Conservation (phyloP, 2,113 vertebrate species). For the Hipposideros armiger region DNA sequence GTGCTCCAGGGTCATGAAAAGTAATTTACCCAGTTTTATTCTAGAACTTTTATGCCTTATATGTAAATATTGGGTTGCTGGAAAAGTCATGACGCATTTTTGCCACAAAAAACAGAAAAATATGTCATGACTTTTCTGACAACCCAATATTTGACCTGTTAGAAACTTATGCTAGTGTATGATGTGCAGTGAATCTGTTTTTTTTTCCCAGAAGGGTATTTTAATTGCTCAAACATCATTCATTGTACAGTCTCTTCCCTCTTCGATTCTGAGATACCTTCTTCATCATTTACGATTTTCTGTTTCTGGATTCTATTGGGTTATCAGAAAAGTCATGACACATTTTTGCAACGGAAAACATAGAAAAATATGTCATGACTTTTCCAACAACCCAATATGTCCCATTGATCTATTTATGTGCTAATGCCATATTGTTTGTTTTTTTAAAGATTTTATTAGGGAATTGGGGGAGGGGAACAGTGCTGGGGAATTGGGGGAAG, state of each 20-base stretch:
- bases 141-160: neutral
- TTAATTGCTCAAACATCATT: neutral
- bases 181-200: neutral
- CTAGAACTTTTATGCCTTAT: neutral
- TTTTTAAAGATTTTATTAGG: too few relatives aligned
- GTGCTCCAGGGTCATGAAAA: neutral
- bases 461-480: too few relatives aligned
- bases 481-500: too few relatives aligned
- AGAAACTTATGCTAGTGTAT: neutral
- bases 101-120: too few relatives aligned
- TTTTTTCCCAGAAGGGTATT: neutral
- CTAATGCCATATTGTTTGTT: accelerated
- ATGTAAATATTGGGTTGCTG: neutral
- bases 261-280: neutral
- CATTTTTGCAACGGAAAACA: too few relatives aligned
- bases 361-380: too few relatives aligned
- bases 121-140: too few relatives aligned
- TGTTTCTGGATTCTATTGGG: neutral
- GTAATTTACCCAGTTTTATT: neutral
- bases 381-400: too few relatives aligned
- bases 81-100: too few relatives aligned
- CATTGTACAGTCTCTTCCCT: neutral
- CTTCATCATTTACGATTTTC: neutral
- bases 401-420: accelerated
- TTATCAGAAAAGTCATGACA: too few relatives aligned